Evolutionary conservation across 2,113 vertebrate species (phyloP).

Genomic region (Malurus melanocephalus): DNA sequence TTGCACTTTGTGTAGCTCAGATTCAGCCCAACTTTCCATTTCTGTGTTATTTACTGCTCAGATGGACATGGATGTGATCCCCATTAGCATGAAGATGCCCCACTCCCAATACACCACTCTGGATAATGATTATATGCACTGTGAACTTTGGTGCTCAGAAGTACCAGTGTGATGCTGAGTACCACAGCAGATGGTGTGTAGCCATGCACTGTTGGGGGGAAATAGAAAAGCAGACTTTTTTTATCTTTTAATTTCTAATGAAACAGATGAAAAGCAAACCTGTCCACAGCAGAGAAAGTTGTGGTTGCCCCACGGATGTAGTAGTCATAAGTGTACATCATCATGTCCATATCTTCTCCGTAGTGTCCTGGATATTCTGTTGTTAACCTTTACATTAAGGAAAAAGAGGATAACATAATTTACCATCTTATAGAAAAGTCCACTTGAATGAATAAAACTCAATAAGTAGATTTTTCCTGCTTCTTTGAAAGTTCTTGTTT

Average conservation of each 20-base stretch:
- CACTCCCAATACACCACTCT: background rate
- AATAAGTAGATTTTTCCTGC: background rate
- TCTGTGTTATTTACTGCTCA: background rate
- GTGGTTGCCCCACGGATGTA: constrained; percentile 93
- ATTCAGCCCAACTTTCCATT: background rate
- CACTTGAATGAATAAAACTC: background rate
- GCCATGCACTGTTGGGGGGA: background rate
- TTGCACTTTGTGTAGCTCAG: background rate
- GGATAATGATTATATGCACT: background rate
- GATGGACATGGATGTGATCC: background rate
- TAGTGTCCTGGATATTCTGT: constrained; percentile 84
- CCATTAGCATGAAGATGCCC: background rate
- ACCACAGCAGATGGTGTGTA: background rate
- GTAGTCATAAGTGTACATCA: constrained; percentile 86
- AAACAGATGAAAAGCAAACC: constrained; percentile 72
- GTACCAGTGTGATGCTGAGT: background rate
- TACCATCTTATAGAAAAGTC: background rate
- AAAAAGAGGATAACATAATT: background rate
- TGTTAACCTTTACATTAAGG: constrained; percentile 80
- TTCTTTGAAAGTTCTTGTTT: background rate
- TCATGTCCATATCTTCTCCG: constrained; percentile 89
- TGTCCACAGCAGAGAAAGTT: constrained; percentile 91
- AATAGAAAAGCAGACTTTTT: background rate
- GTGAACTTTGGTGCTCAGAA: background rate
- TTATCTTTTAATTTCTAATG: background rate